Evolutionary conservation across 2,113 vertebrate species (phyloP).

Genomic region (Dromiciops gliroides): DNA sequence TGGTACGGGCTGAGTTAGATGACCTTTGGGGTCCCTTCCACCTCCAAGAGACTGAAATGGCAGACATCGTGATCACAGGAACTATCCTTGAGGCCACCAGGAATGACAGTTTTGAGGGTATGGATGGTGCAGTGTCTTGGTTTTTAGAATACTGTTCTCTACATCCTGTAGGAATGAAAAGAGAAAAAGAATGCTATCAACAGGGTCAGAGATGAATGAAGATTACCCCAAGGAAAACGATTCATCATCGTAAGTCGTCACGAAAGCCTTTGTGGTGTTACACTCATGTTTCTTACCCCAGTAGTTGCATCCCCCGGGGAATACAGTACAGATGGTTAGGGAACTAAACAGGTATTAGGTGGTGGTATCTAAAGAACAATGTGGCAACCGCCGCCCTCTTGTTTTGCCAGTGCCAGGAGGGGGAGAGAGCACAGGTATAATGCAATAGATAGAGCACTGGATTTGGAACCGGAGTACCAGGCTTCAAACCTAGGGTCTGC

Average conservation of each 20-base stretch:
- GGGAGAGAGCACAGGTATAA: not conserved
- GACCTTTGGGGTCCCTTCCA: not conserved
- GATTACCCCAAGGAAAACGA: constrained; percentile 99
- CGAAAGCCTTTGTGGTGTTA: constrained; percentile 37
- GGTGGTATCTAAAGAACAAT: constrained; percentile 23
- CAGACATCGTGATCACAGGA: not conserved
- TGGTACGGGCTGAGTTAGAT: not conserved
- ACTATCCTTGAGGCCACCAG: constrained; percentile 28
- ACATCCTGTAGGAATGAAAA: constrained; percentile 88
- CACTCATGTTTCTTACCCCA: constrained; percentile 32
- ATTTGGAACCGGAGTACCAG: not conserved
- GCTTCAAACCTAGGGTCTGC: not conserved
- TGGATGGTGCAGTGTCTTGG: constrained; percentile 41
- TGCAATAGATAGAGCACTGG: not conserved
- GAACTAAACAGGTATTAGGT: not conserved
- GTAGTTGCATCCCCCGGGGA: not conserved
- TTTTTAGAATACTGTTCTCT: constrained; percentile 51
- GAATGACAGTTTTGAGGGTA: constrained; percentile 45
- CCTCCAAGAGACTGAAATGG: not conserved
- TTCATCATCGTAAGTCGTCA: constrained; percentile 92
- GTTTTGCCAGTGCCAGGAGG: not conserved
- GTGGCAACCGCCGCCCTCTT: constrained; percentile 12
- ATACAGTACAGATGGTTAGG: not conserved
- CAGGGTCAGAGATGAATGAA: constrained; percentile 92
- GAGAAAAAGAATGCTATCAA: constrained; percentile 90